A percentile compares a stretch with the other conserved stretches of the same genome.
These are phyloP conservation scores for Drosophila formosana DNA, from an alignment of 2,888 invertebrate species.

Conservation along the genomic window DNA sequence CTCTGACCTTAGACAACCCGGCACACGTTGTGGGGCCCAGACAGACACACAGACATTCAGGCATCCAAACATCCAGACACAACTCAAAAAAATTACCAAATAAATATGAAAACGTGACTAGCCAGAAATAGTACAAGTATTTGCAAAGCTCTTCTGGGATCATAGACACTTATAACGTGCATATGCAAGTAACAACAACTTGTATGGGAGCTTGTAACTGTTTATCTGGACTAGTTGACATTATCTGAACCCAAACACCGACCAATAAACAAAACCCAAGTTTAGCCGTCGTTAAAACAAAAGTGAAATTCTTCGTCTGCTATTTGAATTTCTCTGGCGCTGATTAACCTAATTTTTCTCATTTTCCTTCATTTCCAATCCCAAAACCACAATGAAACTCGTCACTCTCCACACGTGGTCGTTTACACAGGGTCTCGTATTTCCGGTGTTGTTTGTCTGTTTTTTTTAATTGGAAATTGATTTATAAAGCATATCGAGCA, in stretches of 20 bases:
- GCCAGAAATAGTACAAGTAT: conserved; percentile 16
- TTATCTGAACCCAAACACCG: conserved; percentile 12
- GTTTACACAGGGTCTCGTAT: conserved; percentile 50
- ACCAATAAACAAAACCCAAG: conserved; percentile 7
- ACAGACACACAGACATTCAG: conserved; percentile 2
- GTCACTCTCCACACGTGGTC: conserved; percentile 49
- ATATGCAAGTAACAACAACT: neutral
- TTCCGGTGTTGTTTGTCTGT: conserved; percentile 49
- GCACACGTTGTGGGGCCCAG: conserved; percentile 65
- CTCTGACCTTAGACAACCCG: conserved; percentile 74
- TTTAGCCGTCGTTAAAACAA: conserved; percentile 17
- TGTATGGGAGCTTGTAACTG: neutral
- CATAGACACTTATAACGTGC: conserved; percentile 1
- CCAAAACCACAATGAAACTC: conserved; percentile 60
- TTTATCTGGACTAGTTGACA: conserved; percentile 5
- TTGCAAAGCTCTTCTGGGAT: conserved; percentile 4
- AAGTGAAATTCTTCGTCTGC: conserved; percentile 51
- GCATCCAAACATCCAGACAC: conserved; percentile 1
- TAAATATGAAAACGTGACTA: conserved; percentile 74
- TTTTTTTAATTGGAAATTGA: conserved; percentile 58
- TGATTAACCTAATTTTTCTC: conserved; percentile 54
- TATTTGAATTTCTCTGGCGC: conserved; percentile 54
- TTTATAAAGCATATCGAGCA: conserved; percentile 52
- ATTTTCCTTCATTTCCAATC: conserved; percentile 37
- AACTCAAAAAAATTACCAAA: conserved; percentile 61